A percentile compares a stretch with the other conserved stretches of the same genome.
Evolutionary conservation across 2,113 vertebrate species (phyloP).

Genomic region (Microcebus tavaratra): DNA sequence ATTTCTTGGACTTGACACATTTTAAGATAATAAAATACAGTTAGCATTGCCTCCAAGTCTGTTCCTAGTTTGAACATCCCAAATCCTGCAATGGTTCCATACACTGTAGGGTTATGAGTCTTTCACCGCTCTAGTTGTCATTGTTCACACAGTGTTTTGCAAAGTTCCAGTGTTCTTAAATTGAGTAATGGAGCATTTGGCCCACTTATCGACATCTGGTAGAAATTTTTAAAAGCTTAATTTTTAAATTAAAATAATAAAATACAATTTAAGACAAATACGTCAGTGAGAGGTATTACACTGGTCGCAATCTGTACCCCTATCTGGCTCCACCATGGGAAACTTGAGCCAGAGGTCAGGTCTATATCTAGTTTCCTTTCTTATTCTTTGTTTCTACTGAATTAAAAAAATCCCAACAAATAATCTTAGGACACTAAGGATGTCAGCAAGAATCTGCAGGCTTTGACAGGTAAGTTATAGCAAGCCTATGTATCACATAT

Average conservation of each 20-base stretch:
- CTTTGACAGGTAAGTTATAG: neutral
- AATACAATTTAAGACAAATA: neutral
- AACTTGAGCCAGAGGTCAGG: neutral
- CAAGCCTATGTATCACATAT: neutral
- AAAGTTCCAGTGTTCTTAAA: neutral
- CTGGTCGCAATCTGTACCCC: neutral
- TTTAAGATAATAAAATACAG: neutral
- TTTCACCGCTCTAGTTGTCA: neutral
- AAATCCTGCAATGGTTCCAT: neutral
- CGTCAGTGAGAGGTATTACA: neutral
- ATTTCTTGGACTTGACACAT: neutral
- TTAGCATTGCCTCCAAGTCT: neutral
- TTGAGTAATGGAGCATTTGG: neutral
- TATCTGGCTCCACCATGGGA: neutral
- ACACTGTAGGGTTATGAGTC: neutral
- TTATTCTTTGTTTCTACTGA: neutral
- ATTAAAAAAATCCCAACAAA: neutral
- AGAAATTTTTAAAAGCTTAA: neutral
- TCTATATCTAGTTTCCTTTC: neutral
- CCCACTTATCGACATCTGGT: neutral
- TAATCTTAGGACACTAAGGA: neutral
- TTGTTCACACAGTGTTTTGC: neutral
- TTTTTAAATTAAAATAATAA: conserved; percentile 14
- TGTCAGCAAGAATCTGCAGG: neutral
- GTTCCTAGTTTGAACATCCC: neutral